Evolutionary conservation across 2,888 invertebrate genomes (phyloP).

Genomic region (Drosophila maculinotata): DNA sequence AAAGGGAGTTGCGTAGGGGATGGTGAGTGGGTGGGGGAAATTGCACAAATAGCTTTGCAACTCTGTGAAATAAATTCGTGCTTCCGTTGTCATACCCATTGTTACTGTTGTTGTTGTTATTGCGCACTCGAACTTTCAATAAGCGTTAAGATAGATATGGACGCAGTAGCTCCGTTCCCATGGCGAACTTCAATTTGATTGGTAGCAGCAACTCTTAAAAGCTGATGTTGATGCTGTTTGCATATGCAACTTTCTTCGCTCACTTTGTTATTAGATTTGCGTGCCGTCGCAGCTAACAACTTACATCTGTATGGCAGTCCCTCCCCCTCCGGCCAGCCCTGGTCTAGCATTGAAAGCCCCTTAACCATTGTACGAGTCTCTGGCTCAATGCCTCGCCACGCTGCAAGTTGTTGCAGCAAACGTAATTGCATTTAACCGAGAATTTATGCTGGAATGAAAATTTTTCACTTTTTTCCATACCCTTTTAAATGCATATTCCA

Average conservation of each 20-base stretch:
- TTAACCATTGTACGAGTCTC: slow-evolving; percentile 17
- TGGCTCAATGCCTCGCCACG: slow-evolving; percentile 1
- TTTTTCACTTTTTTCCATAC: slow-evolving; percentile 34
- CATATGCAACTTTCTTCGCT: slow-evolving; percentile 57
- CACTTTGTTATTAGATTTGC: slow-evolving; percentile 74
- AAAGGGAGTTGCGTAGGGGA: no score
- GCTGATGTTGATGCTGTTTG: slow-evolving; percentile 41
- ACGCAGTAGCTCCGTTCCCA: slow-evolving; percentile 13
- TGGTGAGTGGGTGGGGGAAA: neutral
- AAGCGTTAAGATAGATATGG: slow-evolving; percentile 37
- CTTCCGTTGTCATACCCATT: slow-evolving; percentile 36
- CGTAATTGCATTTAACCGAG: slow-evolving; percentile 73
- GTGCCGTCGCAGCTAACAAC: slow-evolving; percentile 31
- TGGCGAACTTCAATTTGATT: slow-evolving; percentile 39
- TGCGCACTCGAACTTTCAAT: slow-evolving; percentile 44
- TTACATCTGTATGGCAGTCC: slow-evolving; percentile 6
- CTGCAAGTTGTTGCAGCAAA: slow-evolving; percentile 54
- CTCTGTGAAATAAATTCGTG: slow-evolving; percentile 61
- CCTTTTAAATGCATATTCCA: neutral
- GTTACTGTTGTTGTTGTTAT: slow-evolving; percentile 7
- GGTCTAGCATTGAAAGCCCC: slow-evolving; percentile 5
- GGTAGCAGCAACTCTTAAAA: slow-evolving; percentile 33
- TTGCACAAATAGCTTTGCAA: slow-evolving; percentile 43
- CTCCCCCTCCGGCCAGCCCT: neutral
- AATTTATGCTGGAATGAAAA: slow-evolving; percentile 65